Percentiles rank a stretch among this genome's conserved stretches.
Conservation (phyloP, 1,140 invertebrate species). For the Alviniconcha marisindica region DNA sequence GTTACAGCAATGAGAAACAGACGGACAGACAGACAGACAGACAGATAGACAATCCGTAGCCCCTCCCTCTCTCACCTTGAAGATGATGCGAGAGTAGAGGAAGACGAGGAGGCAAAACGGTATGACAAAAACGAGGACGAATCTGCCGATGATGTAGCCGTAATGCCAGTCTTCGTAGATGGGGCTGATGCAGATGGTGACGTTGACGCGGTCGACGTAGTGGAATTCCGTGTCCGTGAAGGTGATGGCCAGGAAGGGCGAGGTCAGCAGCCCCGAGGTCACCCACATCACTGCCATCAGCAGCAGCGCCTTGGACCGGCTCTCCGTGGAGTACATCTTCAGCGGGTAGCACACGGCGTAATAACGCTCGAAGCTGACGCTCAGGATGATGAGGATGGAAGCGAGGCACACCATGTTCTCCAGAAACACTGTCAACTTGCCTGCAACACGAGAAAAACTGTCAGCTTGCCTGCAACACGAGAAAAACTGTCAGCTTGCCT, state of each 20-base stretch:
- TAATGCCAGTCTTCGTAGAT: slow-evolving; percentile 49
- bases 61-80: slow-evolving; percentile 14
- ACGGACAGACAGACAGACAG: background rate
- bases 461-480: background rate
- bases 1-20: too few relatives aligned
- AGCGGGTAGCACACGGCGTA: slow-evolving; percentile 96
- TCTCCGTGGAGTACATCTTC: slow-evolving; percentile 44
- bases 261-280: slow-evolving; percentile 22
- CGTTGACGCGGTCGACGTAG: slow-evolving; percentile 44
- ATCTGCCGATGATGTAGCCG: slow-evolving; percentile 52
- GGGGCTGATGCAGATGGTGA: slow-evolving; percentile 56
- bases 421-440: slow-evolving; percentile 89
- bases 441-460: slow-evolving; percentile 57
- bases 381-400: slow-evolving; percentile 95
- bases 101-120: slow-evolving; percentile 55
- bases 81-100: slow-evolving; percentile 51
- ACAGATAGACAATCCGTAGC: background rate
- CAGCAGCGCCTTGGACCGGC: slow-evolving; percentile 41
- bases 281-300: slow-evolving; percentile 55
- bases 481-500: too few relatives aligned
- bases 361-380: slow-evolving; percentile 91
- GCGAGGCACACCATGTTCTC: slow-evolving; percentile 94
- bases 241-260: slow-evolving; percentile 55
- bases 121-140: slow-evolving; percentile 55
- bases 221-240: slow-evolving; percentile 45